Base-by-base conservation (phyloP, 37 sponge, comb jelly and placozoan species). In the Chondrilla cf. caribensis region DNA sequence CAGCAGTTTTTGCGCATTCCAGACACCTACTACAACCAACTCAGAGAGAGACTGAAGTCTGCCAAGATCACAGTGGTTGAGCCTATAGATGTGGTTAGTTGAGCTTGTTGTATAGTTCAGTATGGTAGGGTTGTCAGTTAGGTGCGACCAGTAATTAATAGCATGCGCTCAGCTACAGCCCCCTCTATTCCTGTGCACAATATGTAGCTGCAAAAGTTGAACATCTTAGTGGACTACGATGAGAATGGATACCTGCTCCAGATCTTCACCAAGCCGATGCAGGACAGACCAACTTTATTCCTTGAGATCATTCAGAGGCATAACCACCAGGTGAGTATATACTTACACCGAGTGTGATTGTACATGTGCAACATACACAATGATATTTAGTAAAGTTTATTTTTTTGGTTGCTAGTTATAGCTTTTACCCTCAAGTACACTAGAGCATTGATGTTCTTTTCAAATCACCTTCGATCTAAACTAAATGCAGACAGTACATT, bases 191-290 rank as follows among this genome's bases (percentile, higher is more conserved):
- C n/a, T n/a, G n/a, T n/a, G n/a, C n/a, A n/a, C n/a, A n/a, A n/a
- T n/a, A n/a, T 82, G 22, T 79, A 97, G 95, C 79, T 98, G 28
- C 95, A 98, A 79, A 82, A 87, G 26, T 62, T 98, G 77, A 88
- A 89, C 25, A 94, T 98, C n/a, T 79, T 98, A 65, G 89, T 98
- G 15, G 99, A 98, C 73, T 98, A 90, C 58, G 99, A 98, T 82
- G 99, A 98, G 75, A 85, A 91, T 64, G 99, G 99, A 39, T 98
- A 98, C 85, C 89, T 98, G 65, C 88, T 98, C 3, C 99, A 98
- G 87, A 96, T 98, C 58, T 98, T 98, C 80, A 92, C 97, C 47
- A 96, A 94, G 60, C 99, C 99, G 11, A 77, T 96, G 84, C 97
- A 98, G 70, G 99, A 98, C 70, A 80, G 99, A 32, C 99, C 99